Percentiles rank a stretch among this genome's conserved stretches.
These are phyloP conservation scores for Thymelicus sylvestris DNA, from an alignment of 2,888 invertebrate genomes.

Conservation along the genomic window DNA sequence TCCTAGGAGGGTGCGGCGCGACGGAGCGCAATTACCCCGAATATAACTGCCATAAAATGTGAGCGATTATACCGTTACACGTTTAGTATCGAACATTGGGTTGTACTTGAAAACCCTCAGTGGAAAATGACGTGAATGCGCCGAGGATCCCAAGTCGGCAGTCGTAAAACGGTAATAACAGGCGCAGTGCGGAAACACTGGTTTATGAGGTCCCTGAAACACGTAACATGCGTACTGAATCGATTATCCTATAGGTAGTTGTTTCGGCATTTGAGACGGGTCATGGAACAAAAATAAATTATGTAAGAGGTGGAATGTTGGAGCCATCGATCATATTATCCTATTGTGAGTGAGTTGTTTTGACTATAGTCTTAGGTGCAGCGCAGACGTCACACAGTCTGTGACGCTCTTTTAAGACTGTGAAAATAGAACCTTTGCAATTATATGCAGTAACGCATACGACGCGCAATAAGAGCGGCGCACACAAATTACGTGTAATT, in stretches of 20 bases:
- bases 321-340: conserved; percentile 13
- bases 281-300: conserved; percentile 67
- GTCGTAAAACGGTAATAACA: conserved; percentile 77
- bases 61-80: conserved; percentile 67
- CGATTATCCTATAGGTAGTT: conserved; percentile 74
- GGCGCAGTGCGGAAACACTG: conserved; percentile 76
- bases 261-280: conserved; percentile 68
- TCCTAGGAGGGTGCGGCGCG: conserved; percentile 52
- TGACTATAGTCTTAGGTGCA: no score
- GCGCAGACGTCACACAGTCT: no score
- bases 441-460: no score
- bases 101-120: conserved; percentile 58
- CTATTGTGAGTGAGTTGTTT: conserved; percentile 1
- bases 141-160: conserved; percentile 65
- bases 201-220: conserved; percentile 74
- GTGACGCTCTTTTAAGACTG: no score
- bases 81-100: conserved; percentile 66
- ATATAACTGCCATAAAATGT: conserved; percentile 66
- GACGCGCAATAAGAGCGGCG: no score
- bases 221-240: conserved; percentile 74
- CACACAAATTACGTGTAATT: no score
- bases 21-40: conserved; percentile 65
- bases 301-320: conserved; percentile 62
- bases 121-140: conserved; percentile 63
- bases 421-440: no score